Evolutionary conservation across 92 coral and sea anemone species (phyloP), one percentile per base, ranked within the genome.

Genomic region (Muricea muricata): DNA sequence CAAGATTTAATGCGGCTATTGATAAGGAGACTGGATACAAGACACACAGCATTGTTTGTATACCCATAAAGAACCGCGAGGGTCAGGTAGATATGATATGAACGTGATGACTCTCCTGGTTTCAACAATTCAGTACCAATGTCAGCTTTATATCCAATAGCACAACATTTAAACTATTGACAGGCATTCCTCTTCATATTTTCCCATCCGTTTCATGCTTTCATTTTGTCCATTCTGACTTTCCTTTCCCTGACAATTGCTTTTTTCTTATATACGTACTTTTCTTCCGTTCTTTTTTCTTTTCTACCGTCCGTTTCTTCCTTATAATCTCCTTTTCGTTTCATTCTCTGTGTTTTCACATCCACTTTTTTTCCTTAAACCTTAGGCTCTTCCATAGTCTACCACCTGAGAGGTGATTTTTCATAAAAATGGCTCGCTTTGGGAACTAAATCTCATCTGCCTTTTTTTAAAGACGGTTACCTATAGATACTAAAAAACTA

Each of bases 1-100:
- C 97, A 29, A 90, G 98, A 29, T 95, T 95, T 34, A 95, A 95
- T 56, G 13, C 92, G 11, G 87, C 91, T 39, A 87, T 95, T 10
- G 98, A 95, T 89, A 90, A 90, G 83, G 87, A 89, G 35, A 95
- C 98, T 0, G 98, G 98, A 33, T 95, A 95, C 87, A 91, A 57
- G 63, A 95, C 98, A 5, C 95, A 95, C 78, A 93, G 98, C 55
- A 95, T 95, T 56, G 89, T 95, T 55, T 95, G 97, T 42, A 87
- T 95, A 93, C 97, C 98, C 9, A 88, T 95, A 80, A 95, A 95
- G 71, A 95, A 93, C 65, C 94, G 93, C 33, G 98, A 95, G 21
- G 97, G 93, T 54, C 95, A 95, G 95, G 98, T 95, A 46, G n/a
- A n/a, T n/a, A n/a, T n/a, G n/a, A n/a, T n/a, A n/a, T n/a, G n/a